A percentile compares a stretch with the other conserved stretches of the same genome.
Conservation (phyloP, 2,113 vertebrate genomes). For the Balaenoptera acutorostrata region DNA sequence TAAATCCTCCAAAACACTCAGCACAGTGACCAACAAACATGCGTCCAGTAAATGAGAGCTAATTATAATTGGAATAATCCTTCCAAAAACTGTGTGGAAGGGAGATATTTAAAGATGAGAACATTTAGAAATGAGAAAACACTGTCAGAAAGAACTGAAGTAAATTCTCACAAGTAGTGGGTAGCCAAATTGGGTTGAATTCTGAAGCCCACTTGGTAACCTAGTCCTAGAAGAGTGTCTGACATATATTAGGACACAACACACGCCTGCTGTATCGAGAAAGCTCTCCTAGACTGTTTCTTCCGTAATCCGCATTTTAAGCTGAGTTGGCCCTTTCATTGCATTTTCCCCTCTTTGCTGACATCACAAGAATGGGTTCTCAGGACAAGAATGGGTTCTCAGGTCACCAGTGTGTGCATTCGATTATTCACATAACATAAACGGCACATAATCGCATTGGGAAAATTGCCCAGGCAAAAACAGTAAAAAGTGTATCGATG, state of each 20-base stretch:
- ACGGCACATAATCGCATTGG: background rate
- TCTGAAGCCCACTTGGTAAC: background rate
- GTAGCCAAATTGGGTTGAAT: background rate
- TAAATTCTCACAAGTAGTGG: background rate
- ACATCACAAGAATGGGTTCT: background rate
- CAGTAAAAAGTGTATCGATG: background rate
- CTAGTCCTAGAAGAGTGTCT: rapidly evolving
- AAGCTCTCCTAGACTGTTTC: rapidly evolving
- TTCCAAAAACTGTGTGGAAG: background rate
- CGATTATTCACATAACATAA: background rate
- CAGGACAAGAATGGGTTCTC: background rate
- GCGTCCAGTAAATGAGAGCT: background rate
- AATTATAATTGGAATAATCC: background rate
- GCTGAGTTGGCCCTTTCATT: background rate
- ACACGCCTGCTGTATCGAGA: background rate
- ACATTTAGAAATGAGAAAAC: background rate
- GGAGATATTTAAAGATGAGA: background rate
- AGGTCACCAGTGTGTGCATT: rapidly evolving
- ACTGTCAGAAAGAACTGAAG: background rate
- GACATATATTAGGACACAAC: rapidly evolving
- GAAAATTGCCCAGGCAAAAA: background rate
- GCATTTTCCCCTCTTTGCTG: background rate
- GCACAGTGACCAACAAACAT: too few relatives aligned
- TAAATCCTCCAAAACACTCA: background rate
- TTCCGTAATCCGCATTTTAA: background rate